Percentiles rank a stretch among this genome's conserved stretches.
These are phyloP conservation scores for Pectinophora gossypiella DNA, from an alignment of 1,140 invertebrate genomes.

Conservation along the genomic window DNA sequence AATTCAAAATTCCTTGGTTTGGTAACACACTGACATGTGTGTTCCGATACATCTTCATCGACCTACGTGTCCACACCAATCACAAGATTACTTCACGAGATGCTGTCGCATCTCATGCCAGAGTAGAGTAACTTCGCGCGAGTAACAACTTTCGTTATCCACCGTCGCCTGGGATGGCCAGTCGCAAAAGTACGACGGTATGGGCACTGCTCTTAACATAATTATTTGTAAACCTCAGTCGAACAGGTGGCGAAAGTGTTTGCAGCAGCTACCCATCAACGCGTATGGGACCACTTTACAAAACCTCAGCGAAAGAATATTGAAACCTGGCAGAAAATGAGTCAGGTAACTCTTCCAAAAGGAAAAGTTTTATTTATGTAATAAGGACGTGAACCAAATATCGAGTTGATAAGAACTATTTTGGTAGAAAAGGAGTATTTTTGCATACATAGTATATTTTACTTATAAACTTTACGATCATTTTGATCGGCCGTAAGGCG, in stretches of 20 bases:
- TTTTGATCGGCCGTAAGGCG: too few relatives aligned
- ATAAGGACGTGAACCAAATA: too few relatives aligned
- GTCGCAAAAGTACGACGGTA: constrained; percentile 51
- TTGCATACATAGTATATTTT: too few relatives aligned
- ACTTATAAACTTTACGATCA: too few relatives aligned
- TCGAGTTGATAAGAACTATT: too few relatives aligned
- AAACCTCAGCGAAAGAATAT: constrained; percentile 99
- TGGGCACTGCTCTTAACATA: constrained; percentile 56
- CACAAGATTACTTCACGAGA: not conserved
- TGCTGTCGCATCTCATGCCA: not conserved
- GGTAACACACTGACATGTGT: too few relatives aligned
- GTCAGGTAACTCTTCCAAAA: constrained; percentile 82
- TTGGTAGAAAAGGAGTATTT: too few relatives aligned
- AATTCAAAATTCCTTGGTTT: too few relatives aligned
- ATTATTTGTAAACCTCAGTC: constrained; percentile 82
- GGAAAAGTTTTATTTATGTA: too few relatives aligned
- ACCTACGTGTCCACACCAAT: not conserved
- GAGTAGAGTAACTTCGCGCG: not conserved
- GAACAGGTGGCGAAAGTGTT: constrained; percentile 98
- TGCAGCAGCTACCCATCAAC: constrained; percentile 94
- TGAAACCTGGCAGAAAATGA: constrained; percentile 97
- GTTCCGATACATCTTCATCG: too few relatives aligned
- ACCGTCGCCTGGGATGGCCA: constrained; percentile 26
- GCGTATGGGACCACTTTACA: constrained; percentile 99
- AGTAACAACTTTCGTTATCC: too few relatives aligned